Evolutionary conservation across 2,113 vertebrate species (phyloP).

Genomic region (Empidonax alnorum): DNA sequence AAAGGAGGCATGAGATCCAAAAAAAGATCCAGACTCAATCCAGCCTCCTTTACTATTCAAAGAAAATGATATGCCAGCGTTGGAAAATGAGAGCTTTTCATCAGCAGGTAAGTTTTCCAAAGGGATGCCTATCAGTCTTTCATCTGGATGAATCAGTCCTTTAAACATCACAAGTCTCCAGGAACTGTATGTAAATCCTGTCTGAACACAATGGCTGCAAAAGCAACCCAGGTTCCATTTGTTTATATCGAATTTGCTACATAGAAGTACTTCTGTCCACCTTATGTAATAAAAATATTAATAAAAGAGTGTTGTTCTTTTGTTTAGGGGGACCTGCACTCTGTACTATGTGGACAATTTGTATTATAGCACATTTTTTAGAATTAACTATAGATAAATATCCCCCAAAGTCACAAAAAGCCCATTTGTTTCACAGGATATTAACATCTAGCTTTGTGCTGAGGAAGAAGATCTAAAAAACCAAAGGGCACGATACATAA

Average conservation of each 20-base stretch:
- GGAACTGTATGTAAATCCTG: neutral
- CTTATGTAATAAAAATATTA: neutral
- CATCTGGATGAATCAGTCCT: neutral
- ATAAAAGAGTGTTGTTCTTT: neutral
- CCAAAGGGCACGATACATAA: neutral
- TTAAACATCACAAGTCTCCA: neutral
- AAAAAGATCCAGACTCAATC: neutral
- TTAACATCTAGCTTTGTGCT: neutral
- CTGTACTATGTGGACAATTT: neutral
- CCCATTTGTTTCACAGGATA: neutral
- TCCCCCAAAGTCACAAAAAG: neutral
- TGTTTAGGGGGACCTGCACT: neutral
- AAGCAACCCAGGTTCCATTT: neutral
- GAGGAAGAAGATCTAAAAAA: neutral
- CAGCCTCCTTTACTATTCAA: neutral
- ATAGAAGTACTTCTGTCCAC: neutral
- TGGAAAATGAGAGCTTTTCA: conserved; percentile 7
- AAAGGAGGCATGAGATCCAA: neutral
- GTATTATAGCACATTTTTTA: neutral
- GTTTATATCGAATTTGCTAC: neutral
- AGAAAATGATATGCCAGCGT: neutral
- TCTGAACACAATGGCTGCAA: neutral
- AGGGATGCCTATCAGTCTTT: neutral
- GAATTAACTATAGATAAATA: neutral
- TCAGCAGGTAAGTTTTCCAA: neutral